A percentile compares a stretch with the other conserved stretches of the same genome.
phyloP scores from a whole-genome alignment of 2,113 vertebrate genomes.

The Urocolius indicus region DNA sequence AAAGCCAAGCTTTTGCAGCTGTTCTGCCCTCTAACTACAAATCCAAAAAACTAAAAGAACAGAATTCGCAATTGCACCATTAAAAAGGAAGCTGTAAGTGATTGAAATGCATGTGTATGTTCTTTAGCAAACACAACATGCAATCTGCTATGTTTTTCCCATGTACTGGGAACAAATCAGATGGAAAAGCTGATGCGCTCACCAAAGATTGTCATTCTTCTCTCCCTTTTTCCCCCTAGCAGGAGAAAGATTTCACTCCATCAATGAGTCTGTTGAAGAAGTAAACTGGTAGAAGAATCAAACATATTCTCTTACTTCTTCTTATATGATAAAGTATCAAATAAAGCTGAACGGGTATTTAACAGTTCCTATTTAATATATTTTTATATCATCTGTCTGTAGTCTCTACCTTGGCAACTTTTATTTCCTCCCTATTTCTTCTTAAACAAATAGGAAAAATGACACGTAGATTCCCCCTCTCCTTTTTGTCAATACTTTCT shows the following conservation, averaged over 20 bases:
- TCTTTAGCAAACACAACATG: constrained; percentile 51
- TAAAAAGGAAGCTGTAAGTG: constrained; percentile 71
- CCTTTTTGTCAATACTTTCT: background rate
- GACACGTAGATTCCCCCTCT: fast-evolving
- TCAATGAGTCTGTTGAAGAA: background rate
- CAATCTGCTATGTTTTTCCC: constrained; percentile 65
- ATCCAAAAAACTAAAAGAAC: constrained; percentile 55
- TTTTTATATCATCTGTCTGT: background rate
- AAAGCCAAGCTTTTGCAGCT: constrained; percentile 64
- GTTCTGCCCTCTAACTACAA: constrained; percentile 66
- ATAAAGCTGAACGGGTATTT: background rate
- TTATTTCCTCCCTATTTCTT: background rate
- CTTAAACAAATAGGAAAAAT: background rate
- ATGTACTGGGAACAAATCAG: constrained; percentile 61
- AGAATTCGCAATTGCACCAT: constrained; percentile 63
- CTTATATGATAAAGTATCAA: background rate
- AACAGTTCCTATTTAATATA: background rate
- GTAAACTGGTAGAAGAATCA: background rate
- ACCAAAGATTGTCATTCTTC: background rate
- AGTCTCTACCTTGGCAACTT: background rate
- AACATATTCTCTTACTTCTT: background rate
- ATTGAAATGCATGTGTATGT: constrained; percentile 70
- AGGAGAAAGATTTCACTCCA: background rate
- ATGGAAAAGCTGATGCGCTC: constrained; percentile 45
- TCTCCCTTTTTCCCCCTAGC: background rate